Conservation (phyloP, 64 coral and sea anemone species). For the Stichodactyla helianthus region DNA sequence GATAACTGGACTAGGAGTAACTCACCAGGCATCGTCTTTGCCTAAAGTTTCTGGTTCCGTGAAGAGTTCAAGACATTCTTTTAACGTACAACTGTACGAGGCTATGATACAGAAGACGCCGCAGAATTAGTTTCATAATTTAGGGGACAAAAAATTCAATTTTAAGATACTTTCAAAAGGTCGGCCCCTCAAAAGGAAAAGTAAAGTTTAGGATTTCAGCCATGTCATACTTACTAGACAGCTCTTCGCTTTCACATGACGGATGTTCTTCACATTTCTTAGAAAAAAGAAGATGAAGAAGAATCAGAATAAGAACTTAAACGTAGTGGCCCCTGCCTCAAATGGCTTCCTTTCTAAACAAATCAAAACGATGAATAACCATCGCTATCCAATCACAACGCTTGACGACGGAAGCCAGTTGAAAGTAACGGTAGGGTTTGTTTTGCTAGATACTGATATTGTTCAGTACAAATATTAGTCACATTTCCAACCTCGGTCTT, state of each 20-base stretch:
- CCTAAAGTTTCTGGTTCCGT: constrained; percentile 85
- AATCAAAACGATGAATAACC: too few species aligned
- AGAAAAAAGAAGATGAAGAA: neutral
- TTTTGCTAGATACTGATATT: too few species aligned
- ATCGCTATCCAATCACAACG: too few species aligned
- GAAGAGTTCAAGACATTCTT: constrained; percentile 78
- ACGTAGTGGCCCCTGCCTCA: too few species aligned
- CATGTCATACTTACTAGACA: constrained; percentile 47
- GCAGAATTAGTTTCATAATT: neutral
- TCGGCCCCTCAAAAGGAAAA: too few species aligned
- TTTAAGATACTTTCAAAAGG: too few species aligned
- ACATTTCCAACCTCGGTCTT: too few species aligned
- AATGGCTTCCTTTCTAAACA: too few species aligned
- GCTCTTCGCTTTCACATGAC: constrained; percentile 33
- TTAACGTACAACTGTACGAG: constrained; percentile 65
- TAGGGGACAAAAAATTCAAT: neutral
- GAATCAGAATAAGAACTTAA: too few species aligned
- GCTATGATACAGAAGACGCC: constrained; percentile 14
- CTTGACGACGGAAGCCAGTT: too few species aligned
- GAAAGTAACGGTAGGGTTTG: too few species aligned
- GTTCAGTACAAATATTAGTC: too few species aligned
- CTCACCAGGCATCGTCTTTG: constrained; percentile 88
- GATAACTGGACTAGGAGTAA: neutral
- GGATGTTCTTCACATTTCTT: constrained; percentile 61
- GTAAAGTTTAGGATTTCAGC: neutral